Conservation (phyloP, 2,113 vertebrate genomes). For the Indri indri region DNA sequence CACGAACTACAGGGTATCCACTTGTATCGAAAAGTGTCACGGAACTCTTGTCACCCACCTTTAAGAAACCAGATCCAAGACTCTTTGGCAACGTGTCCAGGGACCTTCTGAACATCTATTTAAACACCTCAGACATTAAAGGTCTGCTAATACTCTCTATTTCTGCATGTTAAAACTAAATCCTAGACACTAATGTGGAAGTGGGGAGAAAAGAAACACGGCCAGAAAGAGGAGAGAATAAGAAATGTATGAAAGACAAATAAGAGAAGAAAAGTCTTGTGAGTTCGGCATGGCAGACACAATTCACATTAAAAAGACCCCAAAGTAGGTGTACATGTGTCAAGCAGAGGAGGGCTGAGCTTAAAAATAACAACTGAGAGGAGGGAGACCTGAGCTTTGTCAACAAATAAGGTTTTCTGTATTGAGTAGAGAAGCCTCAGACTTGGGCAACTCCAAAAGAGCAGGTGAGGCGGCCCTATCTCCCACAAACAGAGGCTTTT, state of each 20-base stretch:
- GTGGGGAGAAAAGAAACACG: background rate
- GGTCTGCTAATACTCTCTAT: background rate
- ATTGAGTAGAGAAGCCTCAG: background rate
- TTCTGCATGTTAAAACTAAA: background rate
- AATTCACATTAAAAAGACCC: background rate
- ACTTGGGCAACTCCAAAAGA: background rate
- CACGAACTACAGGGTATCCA: background rate
- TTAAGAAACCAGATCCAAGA: background rate
- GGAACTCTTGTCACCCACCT: background rate
- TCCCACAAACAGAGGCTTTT: constrained; percentile 10
- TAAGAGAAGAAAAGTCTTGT: background rate
- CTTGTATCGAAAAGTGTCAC: background rate
- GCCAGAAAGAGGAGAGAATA: background rate
- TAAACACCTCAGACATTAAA: background rate
- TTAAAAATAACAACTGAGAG: background rate
- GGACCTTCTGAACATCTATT: background rate
- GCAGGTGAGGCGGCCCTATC: background rate
- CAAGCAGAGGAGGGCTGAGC: background rate
- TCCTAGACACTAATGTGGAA: background rate
- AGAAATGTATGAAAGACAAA: background rate
- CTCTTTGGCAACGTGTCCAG: background rate
- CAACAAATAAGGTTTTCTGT: background rate
- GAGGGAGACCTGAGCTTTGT: constrained; percentile 18
- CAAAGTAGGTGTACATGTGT: background rate
- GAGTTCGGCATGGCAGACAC: background rate